Base-by-base conservation (phyloP, 1,140 invertebrate species). In the Bombus haemorrhoidalis region DNA sequence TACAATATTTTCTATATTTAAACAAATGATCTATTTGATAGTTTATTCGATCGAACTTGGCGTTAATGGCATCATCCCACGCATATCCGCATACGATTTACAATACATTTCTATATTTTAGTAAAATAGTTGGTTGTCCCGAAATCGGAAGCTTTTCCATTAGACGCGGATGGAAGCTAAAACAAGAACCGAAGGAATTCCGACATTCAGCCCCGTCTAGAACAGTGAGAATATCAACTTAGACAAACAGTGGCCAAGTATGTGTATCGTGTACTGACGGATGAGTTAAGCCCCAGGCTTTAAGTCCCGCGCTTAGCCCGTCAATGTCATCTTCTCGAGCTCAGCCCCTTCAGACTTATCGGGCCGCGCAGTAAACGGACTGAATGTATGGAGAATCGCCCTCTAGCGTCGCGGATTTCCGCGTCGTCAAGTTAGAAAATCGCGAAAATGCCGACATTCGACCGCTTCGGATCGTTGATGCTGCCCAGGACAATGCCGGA, bases 261-360 rank as follows among this genome's bases (percentile, higher is more conserved):
- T 68, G 59, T 73, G 32, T 81, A 81, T 91, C 90, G 89, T 91
- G 91, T 93, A 77, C 57, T 41, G 75, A 90, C 93, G 94, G 94
- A 95, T 95, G 95, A 95, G 75, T 77, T 94, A 94, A 94, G 91
- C 93, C 89, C 91, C 78, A 92, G 94, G 94, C 94, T 95, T 95
- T 94, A 94, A 94, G 91, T 91, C 92, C 85, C 73, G 82, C 92
- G 94, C 93, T 95, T 94, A 95, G 94, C 94, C 94, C 94, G 94
- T 95, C 94, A 93, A 93, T 95, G 93, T 88, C 91, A 92, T 93
- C 93, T 93, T 93, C 93, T 94, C 94, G 93, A 91, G 81, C 89
- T 93, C 92, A 94, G 92, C 91, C 93, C 92, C 92, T 94, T 94
- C 92, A 93, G 94, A 94, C 94, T 95, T 95, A 95, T 95, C 94